These are phyloP conservation scores for Acanthococcus lagerstroemiae DNA, from an alignment of 2,888 invertebrate genomes.

Conservation along the genomic window DNA sequence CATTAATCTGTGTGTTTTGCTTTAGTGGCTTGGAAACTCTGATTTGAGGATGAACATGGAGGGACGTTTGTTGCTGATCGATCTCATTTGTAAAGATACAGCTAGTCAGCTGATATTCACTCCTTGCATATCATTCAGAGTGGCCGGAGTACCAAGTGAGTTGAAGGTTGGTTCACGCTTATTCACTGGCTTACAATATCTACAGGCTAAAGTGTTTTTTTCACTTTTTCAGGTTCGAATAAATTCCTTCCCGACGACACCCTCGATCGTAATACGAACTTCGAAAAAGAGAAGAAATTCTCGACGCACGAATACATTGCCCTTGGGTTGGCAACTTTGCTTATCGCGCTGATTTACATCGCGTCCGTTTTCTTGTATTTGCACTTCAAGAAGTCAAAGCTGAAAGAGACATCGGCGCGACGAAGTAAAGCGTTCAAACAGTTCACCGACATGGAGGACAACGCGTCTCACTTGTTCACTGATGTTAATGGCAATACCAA, in stretches of 20 bases:
- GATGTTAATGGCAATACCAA: slow-evolving; percentile 12
- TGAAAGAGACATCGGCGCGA: slow-evolving; percentile 35
- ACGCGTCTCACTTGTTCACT: slow-evolving; percentile 8
- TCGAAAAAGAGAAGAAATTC: slow-evolving; percentile 41
- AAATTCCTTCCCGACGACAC: background rate
- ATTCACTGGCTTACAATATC: too few species aligned
- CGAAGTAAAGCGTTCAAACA: slow-evolving; percentile 36
- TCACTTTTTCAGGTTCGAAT: background rate
- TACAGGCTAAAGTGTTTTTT: too few species aligned
- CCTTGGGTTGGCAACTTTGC: slow-evolving; percentile 68
- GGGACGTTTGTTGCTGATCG: slow-evolving; percentile 68
- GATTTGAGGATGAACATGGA: slow-evolving; percentile 65
- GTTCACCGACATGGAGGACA: slow-evolving; percentile 16
- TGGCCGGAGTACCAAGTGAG: slow-evolving; percentile 64
- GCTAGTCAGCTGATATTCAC: slow-evolving; percentile 56
- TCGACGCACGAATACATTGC: slow-evolving; percentile 69
- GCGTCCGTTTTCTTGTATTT: slow-evolving; percentile 74
- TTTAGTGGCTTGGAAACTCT: slow-evolving; percentile 74
- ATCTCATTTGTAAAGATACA: slow-evolving; percentile 57
- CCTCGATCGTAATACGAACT: background rate
- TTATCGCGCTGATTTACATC: slow-evolving; percentile 78
- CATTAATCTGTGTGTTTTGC: slow-evolving; percentile 32
- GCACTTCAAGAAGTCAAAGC: slow-evolving; percentile 44
- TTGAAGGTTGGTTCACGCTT: too few species aligned
- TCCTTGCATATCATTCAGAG: slow-evolving; percentile 75